These are phyloP conservation scores for Campoletis raptor DNA, from an alignment of 2,888 invertebrate genomes.

Conservation along the genomic window DNA sequence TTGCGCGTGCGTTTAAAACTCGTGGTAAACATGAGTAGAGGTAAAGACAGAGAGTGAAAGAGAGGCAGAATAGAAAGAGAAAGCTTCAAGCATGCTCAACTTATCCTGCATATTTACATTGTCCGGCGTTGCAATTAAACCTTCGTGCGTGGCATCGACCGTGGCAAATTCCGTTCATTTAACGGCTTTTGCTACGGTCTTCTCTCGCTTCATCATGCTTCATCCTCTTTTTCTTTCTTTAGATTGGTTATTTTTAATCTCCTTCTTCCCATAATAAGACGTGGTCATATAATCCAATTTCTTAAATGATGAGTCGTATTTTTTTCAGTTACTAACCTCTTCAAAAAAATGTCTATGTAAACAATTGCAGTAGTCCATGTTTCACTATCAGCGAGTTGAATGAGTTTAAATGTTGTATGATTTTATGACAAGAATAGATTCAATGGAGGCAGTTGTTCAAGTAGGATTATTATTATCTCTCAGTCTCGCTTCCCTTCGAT, in stretches of 20 bases:
- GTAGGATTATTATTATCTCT: constrained; percentile 11
- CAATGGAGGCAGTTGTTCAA: background rate
- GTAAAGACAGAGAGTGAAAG: background rate
- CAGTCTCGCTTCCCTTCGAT: background rate
- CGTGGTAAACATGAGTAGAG: constrained; percentile 17
- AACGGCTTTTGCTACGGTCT: constrained; percentile 76
- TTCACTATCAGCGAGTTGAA: background rate
- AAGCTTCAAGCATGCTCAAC: constrained; percentile 71
- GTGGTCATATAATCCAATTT: background rate
- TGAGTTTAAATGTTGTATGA: background rate
- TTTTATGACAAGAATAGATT: background rate
- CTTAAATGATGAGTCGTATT: background rate
- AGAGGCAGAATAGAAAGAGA: constrained; percentile 6
- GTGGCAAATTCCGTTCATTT: constrained; percentile 81
- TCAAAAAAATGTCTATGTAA: background rate
- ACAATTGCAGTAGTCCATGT: background rate
- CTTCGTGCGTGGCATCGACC: constrained; percentile 82
- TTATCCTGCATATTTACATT: constrained; percentile 84
- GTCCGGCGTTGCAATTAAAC: constrained; percentile 83
- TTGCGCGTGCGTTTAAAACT: constrained; percentile 52
- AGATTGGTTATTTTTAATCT: background rate
- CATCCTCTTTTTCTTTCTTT: constrained; percentile 2
- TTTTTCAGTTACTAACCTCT: background rate
- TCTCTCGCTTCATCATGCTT: constrained; percentile 24
- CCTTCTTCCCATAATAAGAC: constrained; percentile 10